These are phyloP conservation scores for Ectropis crepuscularia DNA, from an alignment of 2,888 invertebrate genomes.

Conservation along the genomic window DNA sequence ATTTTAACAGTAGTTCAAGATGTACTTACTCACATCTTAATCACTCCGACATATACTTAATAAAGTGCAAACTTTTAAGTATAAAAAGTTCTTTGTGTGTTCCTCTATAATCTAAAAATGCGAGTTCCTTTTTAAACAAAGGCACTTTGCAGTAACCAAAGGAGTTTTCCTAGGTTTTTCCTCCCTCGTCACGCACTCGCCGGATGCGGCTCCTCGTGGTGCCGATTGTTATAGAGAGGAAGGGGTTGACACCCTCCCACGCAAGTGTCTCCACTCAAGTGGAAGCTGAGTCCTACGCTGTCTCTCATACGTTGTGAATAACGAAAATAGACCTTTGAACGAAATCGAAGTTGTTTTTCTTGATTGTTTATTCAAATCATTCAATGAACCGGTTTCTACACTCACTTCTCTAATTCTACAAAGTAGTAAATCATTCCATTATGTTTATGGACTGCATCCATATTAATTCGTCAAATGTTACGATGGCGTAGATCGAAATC, in stretches of 20 bases:
- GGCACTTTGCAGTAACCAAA: constrained; percentile 21
- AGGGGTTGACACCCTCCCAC: constrained; percentile 79
- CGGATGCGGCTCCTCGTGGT: constrained; percentile 65
- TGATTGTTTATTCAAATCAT: neutral
- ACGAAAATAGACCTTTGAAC: constrained; percentile 20
- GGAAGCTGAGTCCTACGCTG: constrained; percentile 57
- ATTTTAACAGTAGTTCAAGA: too few species aligned
- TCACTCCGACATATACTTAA: too few species aligned
- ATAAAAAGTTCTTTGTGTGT: too few species aligned
- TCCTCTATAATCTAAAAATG: neutral
- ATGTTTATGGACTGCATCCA: constrained; percentile 41
- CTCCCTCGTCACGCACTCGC: constrained; percentile 57
- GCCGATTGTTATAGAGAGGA: constrained; percentile 69
- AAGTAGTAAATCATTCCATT: constrained; percentile 1
- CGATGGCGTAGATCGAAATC: constrained; percentile 29
- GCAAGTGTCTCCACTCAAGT: constrained; percentile 72
- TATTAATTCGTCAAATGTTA: constrained; percentile 31
- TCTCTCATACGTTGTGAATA: constrained; percentile 23
- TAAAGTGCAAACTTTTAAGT: too few species aligned
- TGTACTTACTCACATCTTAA: too few species aligned
- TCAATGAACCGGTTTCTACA: neutral
- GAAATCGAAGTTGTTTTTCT: neutral
- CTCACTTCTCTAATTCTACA: neutral
- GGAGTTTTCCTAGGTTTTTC: constrained; percentile 51
- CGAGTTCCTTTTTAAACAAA: constrained; percentile 25